Conservation (phyloP, 2,797 vertebrate genomes). For the Hydrolagus colliei region DNA sequence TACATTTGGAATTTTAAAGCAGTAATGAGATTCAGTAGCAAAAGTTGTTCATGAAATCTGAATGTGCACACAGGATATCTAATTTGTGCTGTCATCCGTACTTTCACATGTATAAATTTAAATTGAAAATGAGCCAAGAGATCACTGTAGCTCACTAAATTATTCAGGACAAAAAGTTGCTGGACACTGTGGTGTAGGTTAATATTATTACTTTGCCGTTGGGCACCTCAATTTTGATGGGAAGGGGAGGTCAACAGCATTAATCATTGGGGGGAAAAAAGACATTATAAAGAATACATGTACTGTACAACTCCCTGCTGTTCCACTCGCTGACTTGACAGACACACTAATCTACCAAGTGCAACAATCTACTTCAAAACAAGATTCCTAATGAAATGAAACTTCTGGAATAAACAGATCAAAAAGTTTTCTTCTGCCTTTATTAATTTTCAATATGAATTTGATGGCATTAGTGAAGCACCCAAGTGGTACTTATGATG, state of each 20-base stretch:
- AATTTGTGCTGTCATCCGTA: neutral
- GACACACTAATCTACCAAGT: neutral
- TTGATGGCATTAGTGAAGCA: neutral
- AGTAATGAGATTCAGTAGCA: neutral
- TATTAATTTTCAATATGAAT: neutral
- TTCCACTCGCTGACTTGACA: neutral
- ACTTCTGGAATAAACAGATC: neutral
- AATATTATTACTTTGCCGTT: neutral
- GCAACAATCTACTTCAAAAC: neutral
- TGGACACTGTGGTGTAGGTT: neutral
- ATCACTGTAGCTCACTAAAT: constrained; percentile 11
- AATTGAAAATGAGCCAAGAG: neutral
- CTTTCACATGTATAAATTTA: constrained; percentile 5
- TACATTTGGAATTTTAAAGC: neutral
- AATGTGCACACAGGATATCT: neutral
- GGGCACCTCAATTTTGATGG: neutral
- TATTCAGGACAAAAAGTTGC: neutral
- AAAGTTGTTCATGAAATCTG: neutral
- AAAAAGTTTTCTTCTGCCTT: neutral
- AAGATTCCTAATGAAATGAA: neutral
- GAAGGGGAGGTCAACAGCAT: neutral
- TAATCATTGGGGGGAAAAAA: neutral
- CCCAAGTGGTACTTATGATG: neutral
- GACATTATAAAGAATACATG: neutral
- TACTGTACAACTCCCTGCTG: neutral